Percentiles rank a stretch among this genome's conserved stretches.
These are phyloP conservation scores for Neotragus moschatus DNA, from an alignment of 2,113 vertebrate genomes.

Conservation along the genomic window DNA sequence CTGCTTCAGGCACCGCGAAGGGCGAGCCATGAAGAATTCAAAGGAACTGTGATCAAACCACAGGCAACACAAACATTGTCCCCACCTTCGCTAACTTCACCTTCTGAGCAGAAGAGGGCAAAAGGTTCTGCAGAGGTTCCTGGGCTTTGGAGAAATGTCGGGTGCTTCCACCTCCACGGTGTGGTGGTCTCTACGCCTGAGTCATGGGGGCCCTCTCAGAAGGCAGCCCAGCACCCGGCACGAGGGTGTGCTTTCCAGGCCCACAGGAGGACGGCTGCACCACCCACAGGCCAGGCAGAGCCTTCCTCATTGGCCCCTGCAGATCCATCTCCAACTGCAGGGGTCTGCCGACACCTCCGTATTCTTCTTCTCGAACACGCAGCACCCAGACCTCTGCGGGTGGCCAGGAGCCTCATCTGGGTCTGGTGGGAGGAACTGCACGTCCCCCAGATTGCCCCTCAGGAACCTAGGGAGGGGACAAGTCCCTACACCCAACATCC, in stretches of 20 bases:
- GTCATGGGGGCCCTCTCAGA: accelerated
- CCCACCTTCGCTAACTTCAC: background rate
- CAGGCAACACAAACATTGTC: background rate
- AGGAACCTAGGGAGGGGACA: too few relatives aligned
- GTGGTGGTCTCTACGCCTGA: background rate
- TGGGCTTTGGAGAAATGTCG: background rate
- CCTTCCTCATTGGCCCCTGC: accelerated
- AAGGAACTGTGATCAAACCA: background rate
- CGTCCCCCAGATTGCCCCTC: too few relatives aligned
- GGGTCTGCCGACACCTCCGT: accelerated
- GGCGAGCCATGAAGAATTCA: background rate
- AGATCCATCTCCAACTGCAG: background rate
- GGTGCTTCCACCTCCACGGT: background rate
- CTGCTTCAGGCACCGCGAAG: background rate
- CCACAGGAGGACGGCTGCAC: background rate
- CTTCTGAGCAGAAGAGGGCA: background rate
- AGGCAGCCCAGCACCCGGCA: accelerated
- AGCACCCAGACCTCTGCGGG: accelerated
- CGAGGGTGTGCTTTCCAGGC: background rate
- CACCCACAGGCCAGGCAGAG: accelerated
- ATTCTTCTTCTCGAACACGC: background rate
- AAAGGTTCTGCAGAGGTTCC: background rate
- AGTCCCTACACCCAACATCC: accelerated
- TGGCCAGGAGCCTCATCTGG: accelerated
- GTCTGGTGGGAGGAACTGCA: accelerated